These are phyloP conservation scores for Philereme transversata DNA, from an alignment of 2,888 invertebrate species.

Conservation along the genomic window DNA sequence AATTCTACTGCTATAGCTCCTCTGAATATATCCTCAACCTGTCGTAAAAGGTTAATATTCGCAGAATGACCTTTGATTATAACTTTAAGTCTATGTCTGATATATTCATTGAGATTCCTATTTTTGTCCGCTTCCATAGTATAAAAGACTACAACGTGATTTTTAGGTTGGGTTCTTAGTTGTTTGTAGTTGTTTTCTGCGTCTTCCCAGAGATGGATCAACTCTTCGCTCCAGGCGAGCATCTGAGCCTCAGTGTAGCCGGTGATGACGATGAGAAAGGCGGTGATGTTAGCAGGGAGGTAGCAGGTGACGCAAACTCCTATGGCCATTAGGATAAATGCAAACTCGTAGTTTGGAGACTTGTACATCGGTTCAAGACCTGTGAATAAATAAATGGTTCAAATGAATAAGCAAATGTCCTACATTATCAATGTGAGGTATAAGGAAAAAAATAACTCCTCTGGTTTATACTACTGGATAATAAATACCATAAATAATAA, in stretches of 20 bases:
- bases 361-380: conserved; percentile 61
- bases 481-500: conserved; percentile 49
- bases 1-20: conserved; percentile 53
- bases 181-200: conserved; percentile 40
- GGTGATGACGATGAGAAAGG: conserved; percentile 52
- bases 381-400: conserved; percentile 31
- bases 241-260: conserved; percentile 65
- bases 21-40: conserved; percentile 47
- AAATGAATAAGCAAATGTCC: not conserved
- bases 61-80: conserved; percentile 44
- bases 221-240: conserved; percentile 56
- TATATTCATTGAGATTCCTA: conserved; percentile 36
- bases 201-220: conserved; percentile 54
- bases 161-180: not conserved
- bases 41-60: conserved; percentile 41
- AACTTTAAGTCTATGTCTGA: conserved; percentile 39
- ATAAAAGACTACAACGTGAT: not conserved
- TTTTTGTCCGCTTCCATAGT: conserved; percentile 33
- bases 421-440: too few relatives aligned
- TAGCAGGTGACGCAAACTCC: conserved; percentile 48
- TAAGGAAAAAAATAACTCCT: too few relatives aligned
- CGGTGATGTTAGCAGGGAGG: conserved; percentile 51
- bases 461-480: too few relatives aligned
- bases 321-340: conserved; percentile 37
- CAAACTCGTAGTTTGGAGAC: conserved; percentile 60